These are phyloP conservation scores for Penaeus indicus DNA, from an alignment of 1,140 invertebrate genomes.

Conservation along the genomic window DNA sequence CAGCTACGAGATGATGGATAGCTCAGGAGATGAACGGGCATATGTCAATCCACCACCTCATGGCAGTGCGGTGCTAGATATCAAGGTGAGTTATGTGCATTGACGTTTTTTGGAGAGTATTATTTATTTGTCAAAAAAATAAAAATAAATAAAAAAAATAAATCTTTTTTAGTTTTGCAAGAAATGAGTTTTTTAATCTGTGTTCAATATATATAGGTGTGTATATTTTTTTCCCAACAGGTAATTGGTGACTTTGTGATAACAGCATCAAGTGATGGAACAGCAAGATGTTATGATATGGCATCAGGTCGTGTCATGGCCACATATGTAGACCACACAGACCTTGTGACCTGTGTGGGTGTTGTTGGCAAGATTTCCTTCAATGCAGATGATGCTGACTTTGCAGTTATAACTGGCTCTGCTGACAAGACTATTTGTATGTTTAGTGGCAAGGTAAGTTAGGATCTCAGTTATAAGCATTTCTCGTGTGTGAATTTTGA, in stretches of 20 bases:
- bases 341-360: slow-evolving; percentile 55
- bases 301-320: slow-evolving; percentile 47
- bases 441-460: slow-evolving; percentile 59
- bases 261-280: slow-evolving; percentile 60
- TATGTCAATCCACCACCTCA: slow-evolving; percentile 55
- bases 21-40: slow-evolving; percentile 32
- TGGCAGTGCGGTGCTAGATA: slow-evolving; percentile 58
- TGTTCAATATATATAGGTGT: neutral
- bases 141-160: too few species aligned
- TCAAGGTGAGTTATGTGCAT: slow-evolving; percentile 50
- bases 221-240: slow-evolving; percentile 27
- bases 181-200: neutral
- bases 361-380: slow-evolving; percentile 49
- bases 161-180: too few species aligned
- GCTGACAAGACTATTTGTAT: slow-evolving; percentile 59
- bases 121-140: neutral
- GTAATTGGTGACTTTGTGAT: slow-evolving; percentile 60
- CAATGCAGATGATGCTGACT: slow-evolving; percentile 19
- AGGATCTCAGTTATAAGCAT: neutral
- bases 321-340: slow-evolving; percentile 53
- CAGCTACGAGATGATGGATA: slow-evolving; percentile 38
- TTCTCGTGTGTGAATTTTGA: neutral
- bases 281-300: slow-evolving; percentile 58
- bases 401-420: slow-evolving; percentile 62
- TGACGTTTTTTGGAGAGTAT: neutral